Base-by-base conservation (phyloP, 2,113 vertebrate genomes). In the Serinus canaria region DNA sequence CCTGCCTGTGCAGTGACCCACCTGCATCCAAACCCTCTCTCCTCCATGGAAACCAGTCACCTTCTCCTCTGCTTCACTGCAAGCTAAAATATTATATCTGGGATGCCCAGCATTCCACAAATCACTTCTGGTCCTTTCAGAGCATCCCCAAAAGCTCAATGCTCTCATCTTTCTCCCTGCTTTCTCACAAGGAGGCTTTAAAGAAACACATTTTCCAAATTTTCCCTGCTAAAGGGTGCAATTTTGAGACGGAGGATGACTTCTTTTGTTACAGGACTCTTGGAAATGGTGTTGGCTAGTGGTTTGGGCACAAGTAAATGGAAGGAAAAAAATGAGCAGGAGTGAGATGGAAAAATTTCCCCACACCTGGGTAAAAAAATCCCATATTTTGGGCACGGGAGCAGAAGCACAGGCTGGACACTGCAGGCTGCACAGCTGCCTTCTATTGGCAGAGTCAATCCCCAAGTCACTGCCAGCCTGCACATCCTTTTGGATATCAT, bases 1-100 rank as follows among this genome's bases (percentile, higher is more conserved):
- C 39, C 25, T 74, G n/a, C 31, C n/a, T 0, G 0, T 60, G 25
- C 49, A 67, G 23, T 1, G 24, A 22, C 37, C 3, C 49, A 22
- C 10, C 68, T 62, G n/a, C 31, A 50, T 15, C 35, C 68, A 83
- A 52, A 69, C 21, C 31, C 24, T 47, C 37, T 55, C 13, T 35
- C 19, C 46, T 63, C 24, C 3, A 0, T 10, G 23, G 39, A 83
- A 47, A 37, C 25, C 52, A 49, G 19, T 13, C 58, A 39, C 19
- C 79, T 56, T 55, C 47, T 72, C 33, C 43, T 79, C 63, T 35
- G 33, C 53, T 76, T 83, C 50, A 19, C 53, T 79, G 58, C 44
- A 35, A 31, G 27, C 11, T 13, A 9, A 23, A 10, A 56, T 49
- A 23, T 82, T 27, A 5, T 0, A 56, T 24, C 58, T 75, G 47